Evolutionary conservation across 2,797 vertebrate species (phyloP).

Genomic region (Xiphorhynchus erythropygius): DNA sequence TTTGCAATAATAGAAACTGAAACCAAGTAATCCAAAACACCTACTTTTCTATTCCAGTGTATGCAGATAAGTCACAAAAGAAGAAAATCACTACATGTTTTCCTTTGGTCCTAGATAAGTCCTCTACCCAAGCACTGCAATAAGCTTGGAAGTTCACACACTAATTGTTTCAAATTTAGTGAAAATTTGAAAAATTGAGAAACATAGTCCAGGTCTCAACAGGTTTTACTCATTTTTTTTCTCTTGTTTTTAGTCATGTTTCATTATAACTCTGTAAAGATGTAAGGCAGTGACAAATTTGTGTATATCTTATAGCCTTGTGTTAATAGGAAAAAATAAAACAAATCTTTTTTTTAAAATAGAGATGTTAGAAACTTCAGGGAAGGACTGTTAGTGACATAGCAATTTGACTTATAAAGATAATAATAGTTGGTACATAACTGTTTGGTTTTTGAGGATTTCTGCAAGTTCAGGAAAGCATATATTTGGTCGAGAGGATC

Average conservation of each 20-base stretch:
- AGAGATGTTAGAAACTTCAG: constrained; percentile 60
- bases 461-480: constrained; percentile 69
- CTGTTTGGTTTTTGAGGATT: constrained; percentile 63
- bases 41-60: background rate
- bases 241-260: background rate
- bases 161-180: background rate
- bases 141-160: background rate
- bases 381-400: constrained; percentile 63
- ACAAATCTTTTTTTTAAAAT: background rate
- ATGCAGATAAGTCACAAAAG: background rate
- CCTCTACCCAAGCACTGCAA: background rate
- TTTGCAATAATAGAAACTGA: background rate
- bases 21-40: background rate
- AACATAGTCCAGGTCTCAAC: background rate
- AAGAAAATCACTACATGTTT: background rate
- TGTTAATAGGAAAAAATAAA: background rate
- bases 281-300: background rate
- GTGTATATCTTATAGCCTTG: constrained; percentile 7
- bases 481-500: constrained; percentile 63
- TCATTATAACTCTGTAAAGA: background rate
- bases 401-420: constrained; percentile 74
- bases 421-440: constrained; percentile 76
- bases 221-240: background rate
- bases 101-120: background rate
- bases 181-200: background rate